Evolutionary conservation across 2,797 vertebrate species (phyloP).

Genomic region (Pseudochirops corinnae): DNA sequence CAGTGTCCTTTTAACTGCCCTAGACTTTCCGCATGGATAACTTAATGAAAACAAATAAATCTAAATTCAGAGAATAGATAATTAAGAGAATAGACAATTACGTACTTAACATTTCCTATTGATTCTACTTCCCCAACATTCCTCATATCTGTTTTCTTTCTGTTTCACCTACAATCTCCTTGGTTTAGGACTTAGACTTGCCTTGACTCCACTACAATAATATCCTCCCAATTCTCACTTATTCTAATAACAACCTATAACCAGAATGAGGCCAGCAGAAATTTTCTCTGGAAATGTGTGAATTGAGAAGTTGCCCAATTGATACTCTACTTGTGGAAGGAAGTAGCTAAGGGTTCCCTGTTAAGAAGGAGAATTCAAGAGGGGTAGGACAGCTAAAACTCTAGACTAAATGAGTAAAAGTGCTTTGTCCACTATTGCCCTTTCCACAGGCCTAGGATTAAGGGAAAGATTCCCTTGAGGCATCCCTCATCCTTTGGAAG

Average conservation of each 20-base stretch:
- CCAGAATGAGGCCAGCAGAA: not conserved
- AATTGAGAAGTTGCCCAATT: not conserved
- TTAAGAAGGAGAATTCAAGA: not conserved
- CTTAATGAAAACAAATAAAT: not conserved
- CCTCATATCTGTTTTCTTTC: not conserved
- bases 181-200: not conserved
- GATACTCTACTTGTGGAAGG: not conserved
- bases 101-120: not conserved
- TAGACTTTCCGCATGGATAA: not conserved
- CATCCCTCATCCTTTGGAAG: not conserved
- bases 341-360: not conserved
- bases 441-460: not conserved
- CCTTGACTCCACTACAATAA: not conserved
- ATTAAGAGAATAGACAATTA: not conserved
- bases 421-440: not conserved
- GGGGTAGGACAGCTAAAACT: not conserved
- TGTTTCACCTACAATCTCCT: not conserved
- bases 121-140: not conserved
- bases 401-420: not conserved
- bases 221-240: not conserved
- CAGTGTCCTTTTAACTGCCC: not conserved
- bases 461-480: not conserved
- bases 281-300: not conserved
- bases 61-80: not conserved
- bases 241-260: not conserved